Conservation (phyloP, 2,888 invertebrate genomes). For the Eutolmus rufibarbis region DNA sequence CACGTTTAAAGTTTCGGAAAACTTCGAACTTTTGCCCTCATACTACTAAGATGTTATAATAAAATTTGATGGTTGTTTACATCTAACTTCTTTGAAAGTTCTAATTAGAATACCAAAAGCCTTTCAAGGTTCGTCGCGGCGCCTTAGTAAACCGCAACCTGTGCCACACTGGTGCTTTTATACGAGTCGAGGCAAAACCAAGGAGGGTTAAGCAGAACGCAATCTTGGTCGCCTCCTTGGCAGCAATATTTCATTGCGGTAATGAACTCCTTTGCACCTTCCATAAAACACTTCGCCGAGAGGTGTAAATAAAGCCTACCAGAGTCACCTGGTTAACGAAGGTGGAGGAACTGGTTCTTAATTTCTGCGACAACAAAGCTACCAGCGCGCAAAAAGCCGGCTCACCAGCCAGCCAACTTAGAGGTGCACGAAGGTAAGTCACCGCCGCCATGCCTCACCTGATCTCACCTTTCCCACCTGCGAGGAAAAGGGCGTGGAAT, state of each 20-base stretch:
- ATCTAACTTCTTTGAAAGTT: no score
- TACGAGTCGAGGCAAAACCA: neutral
- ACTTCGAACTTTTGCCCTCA: no score
- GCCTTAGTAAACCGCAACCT: neutral
- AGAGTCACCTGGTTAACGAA: constrained; percentile 9
- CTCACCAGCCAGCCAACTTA: neutral
- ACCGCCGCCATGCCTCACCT: neutral
- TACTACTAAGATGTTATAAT: no score
- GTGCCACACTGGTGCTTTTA: neutral
- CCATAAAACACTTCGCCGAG: constrained; percentile 13
- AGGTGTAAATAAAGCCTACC: constrained; percentile 15
- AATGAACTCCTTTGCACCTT: constrained; percentile 29
- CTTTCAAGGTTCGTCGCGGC: neutral
- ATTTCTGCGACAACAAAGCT: constrained; percentile 23
- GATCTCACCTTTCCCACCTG: neutral
- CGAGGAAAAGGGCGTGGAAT: neutral
- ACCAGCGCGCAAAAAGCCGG: neutral
- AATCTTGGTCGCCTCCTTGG: neutral
- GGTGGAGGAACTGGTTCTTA: constrained; percentile 17
- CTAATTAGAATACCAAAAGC: neutral
- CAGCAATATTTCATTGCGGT: neutral
- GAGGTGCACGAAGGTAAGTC: constrained; percentile 14
- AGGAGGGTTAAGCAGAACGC: neutral
- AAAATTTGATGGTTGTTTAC: no score
- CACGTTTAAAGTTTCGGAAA: no score